Base-by-base conservation (phyloP, 2,113 vertebrate species). In the Alethe castanea region DNA sequence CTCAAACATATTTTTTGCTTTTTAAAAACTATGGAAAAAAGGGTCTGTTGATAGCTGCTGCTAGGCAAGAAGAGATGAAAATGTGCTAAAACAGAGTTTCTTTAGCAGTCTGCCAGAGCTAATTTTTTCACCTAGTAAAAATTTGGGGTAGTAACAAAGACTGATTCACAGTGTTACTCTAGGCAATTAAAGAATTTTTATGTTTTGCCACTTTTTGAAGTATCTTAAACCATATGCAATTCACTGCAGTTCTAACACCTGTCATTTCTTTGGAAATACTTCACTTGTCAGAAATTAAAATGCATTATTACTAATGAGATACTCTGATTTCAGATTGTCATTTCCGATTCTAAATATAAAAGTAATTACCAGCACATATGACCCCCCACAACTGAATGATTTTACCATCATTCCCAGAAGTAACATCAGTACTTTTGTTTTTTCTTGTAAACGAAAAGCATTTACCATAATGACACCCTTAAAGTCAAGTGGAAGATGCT, bases 211-310 rank as follows among this genome's bases (percentile, higher is more conserved):
- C 25, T 92, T 91, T 53, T 36, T 65, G 40, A 76, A 79, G 42
- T 48, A 24, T 91, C 53, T 86, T 83, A 88, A 66, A 28, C 35
- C 42, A 18, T 57, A 48, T 35, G 36, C 25, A 82, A 79, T 77
- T 90, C 60, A 36, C 50, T 15, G 12, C 50, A 70, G 19, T 69
- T 88, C 45, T 38, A 90, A 76, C 62, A 65, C 67, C 40, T 65
- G 45, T 77, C 48, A 29, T 88, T 95, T 87, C 70, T 33, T 66
- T 79, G 54, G 91, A 74, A 95, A 92, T 85, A 77, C 20, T 76
- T 85, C 65, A 44, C 35, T 71, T 86, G 50, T 95, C 74, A 92
- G 57, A 93, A 93, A 96, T 92, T 78, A 90, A 88, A 91, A 88
- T 82, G 62, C 81, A 59, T 94, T 90, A 80, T 56, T 42, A 42